Conservation (phyloP, 2,797 vertebrate species). For the Chaetophractus vellerosus region DNA sequence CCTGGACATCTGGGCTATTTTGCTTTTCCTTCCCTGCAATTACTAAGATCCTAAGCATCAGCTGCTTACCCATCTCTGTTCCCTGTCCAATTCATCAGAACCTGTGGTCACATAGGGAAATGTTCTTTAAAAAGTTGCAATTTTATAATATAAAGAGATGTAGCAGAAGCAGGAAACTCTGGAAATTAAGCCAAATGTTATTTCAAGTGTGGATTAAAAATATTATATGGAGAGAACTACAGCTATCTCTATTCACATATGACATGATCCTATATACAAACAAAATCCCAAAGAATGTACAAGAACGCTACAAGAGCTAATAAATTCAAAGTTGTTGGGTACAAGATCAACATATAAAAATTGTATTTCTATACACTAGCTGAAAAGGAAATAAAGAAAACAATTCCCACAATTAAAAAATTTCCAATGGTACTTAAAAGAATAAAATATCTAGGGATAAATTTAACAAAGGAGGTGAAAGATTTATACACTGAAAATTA, state of each 20-base stretch:
- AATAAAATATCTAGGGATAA: too few relatives aligned
- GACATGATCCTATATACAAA: too few relatives aligned
- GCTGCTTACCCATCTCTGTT: constrained; percentile 5
- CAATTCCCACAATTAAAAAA: not conserved
- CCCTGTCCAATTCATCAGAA: constrained; percentile 26
- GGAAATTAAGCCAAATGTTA: constrained; percentile 56
- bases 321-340: too few relatives aligned
- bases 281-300: too few relatives aligned
- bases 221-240: not conserved
- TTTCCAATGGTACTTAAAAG: too few relatives aligned
- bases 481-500: too few relatives aligned
- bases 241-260: not conserved
- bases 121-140: constrained; percentile 64
- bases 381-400: not conserved
- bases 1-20: constrained; percentile 53
- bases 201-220: constrained; percentile 41
- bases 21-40: constrained; percentile 29
- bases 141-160: not conserved
- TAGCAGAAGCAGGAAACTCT: constrained; percentile 18
- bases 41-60: constrained; percentile 65
- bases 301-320: too few relatives aligned
- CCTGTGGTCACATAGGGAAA: not conserved
- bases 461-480: too few relatives aligned
- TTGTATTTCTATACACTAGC: not conserved
- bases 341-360: too few relatives aligned